Conservation (phyloP, 2,113 vertebrate genomes). For the Chaetodon trifascialis region DNA sequence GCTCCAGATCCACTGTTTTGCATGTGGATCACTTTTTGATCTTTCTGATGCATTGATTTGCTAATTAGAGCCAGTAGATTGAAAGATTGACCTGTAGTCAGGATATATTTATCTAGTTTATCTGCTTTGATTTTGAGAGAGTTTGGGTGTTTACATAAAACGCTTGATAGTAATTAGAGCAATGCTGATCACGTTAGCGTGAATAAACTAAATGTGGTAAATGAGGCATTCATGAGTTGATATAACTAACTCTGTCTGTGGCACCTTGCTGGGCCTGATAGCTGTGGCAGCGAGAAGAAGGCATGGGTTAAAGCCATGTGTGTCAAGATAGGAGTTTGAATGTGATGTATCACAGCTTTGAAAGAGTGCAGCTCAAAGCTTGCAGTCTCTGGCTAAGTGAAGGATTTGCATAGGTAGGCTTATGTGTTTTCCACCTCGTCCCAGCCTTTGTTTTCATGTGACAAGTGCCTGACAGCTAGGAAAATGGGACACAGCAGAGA, state of each 20-base stretch:
- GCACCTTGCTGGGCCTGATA: constrained; percentile 27
- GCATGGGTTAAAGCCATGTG: constrained; percentile 33
- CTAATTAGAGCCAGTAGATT: constrained; percentile 23
- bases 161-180: background rate
- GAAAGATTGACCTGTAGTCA: background rate
- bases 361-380: constrained; percentile 57
- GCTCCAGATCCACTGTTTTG: constrained; percentile 16
- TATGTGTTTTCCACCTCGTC: constrained; percentile 74
- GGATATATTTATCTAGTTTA: background rate
- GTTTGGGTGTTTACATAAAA: background rate
- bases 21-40: constrained; percentile 20
- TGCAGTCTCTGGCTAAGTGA: constrained; percentile 58
- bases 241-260: constrained; percentile 13
- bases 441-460: constrained; percentile 76
- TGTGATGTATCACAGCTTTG: constrained; percentile 59
- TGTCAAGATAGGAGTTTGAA: constrained; percentile 63
- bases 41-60: constrained; percentile 13
- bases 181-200: background rate
- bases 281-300: constrained; percentile 32
- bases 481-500: constrained; percentile 73
- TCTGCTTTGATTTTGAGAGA: constrained; percentile 18
- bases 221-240: constrained; percentile 1
- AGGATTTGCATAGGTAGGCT: constrained; percentile 78
- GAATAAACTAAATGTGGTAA: constrained; percentile 26
- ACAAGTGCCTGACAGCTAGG: constrained; percentile 75